Percentiles rank a stretch among this genome's conserved stretches.
Evolutionary conservation across 2,113 vertebrate genomes (phyloP).

Genomic region (Lethenteron camtschaticum): DNA sequence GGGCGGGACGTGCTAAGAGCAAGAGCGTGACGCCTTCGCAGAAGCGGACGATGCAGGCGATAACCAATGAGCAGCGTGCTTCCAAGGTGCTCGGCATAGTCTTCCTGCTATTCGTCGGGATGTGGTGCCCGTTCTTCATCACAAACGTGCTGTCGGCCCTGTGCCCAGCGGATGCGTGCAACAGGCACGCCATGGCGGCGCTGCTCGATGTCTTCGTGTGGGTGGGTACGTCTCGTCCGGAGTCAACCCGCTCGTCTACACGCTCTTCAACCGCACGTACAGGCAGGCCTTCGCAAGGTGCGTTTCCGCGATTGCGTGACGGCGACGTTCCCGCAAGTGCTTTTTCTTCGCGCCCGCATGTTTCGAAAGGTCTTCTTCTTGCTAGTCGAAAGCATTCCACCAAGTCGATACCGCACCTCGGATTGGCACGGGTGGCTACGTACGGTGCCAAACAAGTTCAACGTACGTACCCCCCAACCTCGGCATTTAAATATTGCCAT

Average conservation of each 20-base stretch:
- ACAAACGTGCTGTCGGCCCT: conserved; percentile 72
- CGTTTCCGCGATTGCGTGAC: background rate
- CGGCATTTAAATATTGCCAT: no score
- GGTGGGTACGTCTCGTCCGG: conserved; percentile 87
- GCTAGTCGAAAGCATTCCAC: no score
- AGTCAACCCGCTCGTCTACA: conserved; percentile 86
- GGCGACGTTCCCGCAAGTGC: no score
- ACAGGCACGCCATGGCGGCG: conserved; percentile 29
- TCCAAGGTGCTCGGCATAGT: conserved; percentile 90
- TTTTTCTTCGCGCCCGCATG: no score
- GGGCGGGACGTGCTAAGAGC: no score
- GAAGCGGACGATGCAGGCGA: conserved; percentile 66
- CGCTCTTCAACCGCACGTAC: conserved; percentile 92
- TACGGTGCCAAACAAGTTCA: no score
- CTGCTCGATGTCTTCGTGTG: conserved; percentile 82
- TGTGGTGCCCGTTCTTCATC: conserved; percentile 97
- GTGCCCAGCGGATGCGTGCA: conserved; percentile 37
- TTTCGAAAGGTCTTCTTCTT: no score
- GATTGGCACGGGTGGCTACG: no score
- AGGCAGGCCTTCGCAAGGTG: conserved; percentile 42
- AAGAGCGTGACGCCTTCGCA: background rate
- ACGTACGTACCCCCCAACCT: no score
- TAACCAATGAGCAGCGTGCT: conserved; percentile 85
- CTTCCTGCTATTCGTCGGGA: conserved; percentile 82
- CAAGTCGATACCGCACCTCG: no score